Conservation (phyloP, 1,140 invertebrate species). For the Drosophila ercepeae region DNA sequence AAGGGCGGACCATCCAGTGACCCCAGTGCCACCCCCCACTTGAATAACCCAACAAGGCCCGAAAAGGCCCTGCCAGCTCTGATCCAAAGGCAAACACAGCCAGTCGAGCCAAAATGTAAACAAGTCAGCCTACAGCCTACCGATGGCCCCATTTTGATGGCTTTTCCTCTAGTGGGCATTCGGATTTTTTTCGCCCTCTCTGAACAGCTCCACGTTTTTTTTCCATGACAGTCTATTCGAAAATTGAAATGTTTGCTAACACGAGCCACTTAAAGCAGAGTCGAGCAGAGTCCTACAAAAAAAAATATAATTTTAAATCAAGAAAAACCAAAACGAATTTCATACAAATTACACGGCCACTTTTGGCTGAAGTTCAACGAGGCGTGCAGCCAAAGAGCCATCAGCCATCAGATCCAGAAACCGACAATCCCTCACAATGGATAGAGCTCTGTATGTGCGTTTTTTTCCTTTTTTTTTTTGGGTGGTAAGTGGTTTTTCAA, state of each 20-base stretch:
- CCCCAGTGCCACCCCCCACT: slow-evolving; percentile 7
- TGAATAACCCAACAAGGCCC: background rate
- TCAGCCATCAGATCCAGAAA: slow-evolving; percentile 47
- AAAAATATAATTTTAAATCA: slow-evolving; percentile 17
- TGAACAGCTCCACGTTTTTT: slow-evolving; percentile 10
- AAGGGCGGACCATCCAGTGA: slow-evolving; percentile 37
- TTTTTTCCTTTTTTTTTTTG: no score
- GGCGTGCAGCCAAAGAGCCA: slow-evolving; percentile 57
- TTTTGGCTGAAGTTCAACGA: slow-evolving; percentile 72
- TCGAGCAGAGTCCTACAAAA: slow-evolving; percentile 12
- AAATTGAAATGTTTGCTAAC: slow-evolving; percentile 80
- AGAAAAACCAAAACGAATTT: slow-evolving; percentile 55
- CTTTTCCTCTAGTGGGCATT: slow-evolving; percentile 29
- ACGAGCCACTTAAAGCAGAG: slow-evolving; percentile 59
- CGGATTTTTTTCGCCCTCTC: background rate
- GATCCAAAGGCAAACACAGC: slow-evolving; percentile 35
- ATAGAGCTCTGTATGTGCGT: slow-evolving; percentile 9
- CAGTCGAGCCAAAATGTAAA: slow-evolving; percentile 63
- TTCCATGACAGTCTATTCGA: slow-evolving; percentile 55
- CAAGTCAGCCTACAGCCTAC: slow-evolving; percentile 49
- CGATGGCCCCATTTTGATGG: slow-evolving; percentile 39
- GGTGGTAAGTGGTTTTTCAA: slow-evolving; percentile 30
- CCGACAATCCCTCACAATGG: slow-evolving; percentile 18
- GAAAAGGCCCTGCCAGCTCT: slow-evolving; percentile 4
- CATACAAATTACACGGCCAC: slow-evolving; percentile 73